phyloP scores from a whole-genome alignment of 2,113 vertebrate genomes.

The Planiliza haematocheilus region DNA sequence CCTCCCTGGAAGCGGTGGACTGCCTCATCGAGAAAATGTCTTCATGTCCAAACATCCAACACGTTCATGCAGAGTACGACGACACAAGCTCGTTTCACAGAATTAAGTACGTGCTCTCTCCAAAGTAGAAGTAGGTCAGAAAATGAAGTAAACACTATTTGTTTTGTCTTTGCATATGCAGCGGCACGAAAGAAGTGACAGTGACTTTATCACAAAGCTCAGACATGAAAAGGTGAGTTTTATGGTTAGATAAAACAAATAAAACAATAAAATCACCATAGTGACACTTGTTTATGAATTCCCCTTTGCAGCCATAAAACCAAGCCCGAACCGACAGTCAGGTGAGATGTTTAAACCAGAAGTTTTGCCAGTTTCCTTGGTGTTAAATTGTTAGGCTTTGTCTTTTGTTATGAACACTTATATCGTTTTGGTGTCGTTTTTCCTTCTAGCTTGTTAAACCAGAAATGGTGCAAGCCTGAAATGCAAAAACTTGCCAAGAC shows the following conservation, averaged over 20 bases:
- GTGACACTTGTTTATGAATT: background rate
- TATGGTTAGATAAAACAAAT: background rate
- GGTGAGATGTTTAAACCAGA: conserved; percentile 47
- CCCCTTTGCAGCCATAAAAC: conserved; percentile 30
- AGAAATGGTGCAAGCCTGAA: conserved; percentile 59
- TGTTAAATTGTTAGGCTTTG: too few species aligned
- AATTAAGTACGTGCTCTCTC: background rate
- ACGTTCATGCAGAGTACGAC: conserved; percentile 85
- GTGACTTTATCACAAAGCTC: conserved; percentile 62
- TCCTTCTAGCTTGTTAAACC: conserved; percentile 71
- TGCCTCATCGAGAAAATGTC: conserved; percentile 76
- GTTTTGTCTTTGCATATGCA: conserved; percentile 48
- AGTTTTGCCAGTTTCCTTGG: conserved; percentile 16
- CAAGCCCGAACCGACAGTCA: conserved; percentile 43
- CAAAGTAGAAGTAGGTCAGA: background rate
- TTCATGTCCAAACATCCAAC: conserved; percentile 69
- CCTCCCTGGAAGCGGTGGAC: conserved; percentile 76
- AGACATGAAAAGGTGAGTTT: conserved; percentile 61
- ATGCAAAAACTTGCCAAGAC: conserved; percentile 66
- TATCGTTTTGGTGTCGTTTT: background rate
- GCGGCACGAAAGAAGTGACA: conserved; percentile 69
- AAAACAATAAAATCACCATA: conserved; percentile 14
- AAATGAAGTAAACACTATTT: background rate
- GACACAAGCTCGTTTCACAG: background rate
- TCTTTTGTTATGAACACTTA: background rate